These are phyloP conservation scores for Thalassoma bifasciatum DNA, from an alignment of 2,113 vertebrate species.

Conservation along the genomic window DNA sequence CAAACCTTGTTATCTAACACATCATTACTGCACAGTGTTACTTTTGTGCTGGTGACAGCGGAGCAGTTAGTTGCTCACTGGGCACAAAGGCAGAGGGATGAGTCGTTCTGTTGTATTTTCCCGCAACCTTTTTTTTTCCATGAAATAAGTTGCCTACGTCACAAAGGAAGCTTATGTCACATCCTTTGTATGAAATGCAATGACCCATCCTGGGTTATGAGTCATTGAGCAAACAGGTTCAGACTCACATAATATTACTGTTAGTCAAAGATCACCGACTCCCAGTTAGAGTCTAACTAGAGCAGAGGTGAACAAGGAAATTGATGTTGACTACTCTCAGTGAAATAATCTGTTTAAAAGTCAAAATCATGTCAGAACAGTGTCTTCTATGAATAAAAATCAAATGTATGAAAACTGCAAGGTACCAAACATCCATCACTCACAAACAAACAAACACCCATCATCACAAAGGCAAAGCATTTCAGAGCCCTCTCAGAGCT, in stretches of 20 bases:
- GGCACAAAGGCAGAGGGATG: constrained; percentile 6
- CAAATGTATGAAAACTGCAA: too few species aligned
- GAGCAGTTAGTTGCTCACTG: constrained; percentile 4
- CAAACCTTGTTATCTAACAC: constrained; percentile 12
- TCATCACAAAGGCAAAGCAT: too few species aligned
- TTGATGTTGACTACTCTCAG: too few species aligned
- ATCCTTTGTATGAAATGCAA: constrained; percentile 33
- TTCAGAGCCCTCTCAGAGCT: too few species aligned
- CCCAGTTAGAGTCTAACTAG: neutral
- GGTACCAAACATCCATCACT: too few species aligned
- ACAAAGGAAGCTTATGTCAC: constrained; percentile 32
- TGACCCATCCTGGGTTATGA: constrained; percentile 40
- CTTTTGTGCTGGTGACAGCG: neutral
- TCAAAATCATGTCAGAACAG: too few species aligned
- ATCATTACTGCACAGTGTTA: neutral
- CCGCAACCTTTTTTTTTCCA: neutral
- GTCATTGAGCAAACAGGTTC: constrained; percentile 40
- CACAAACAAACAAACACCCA: too few species aligned
- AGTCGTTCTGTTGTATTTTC: constrained; percentile 55
- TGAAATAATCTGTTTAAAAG: too few species aligned
- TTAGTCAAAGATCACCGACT: constrained; percentile 15
- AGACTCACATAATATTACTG: constrained; percentile 2
- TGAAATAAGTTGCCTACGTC: constrained; percentile 20
- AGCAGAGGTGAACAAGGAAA: neutral
- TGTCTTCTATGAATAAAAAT: too few species aligned